phyloP scores from a whole-genome alignment of 2,113 vertebrate species.

The Taurulus bubalis region DNA sequence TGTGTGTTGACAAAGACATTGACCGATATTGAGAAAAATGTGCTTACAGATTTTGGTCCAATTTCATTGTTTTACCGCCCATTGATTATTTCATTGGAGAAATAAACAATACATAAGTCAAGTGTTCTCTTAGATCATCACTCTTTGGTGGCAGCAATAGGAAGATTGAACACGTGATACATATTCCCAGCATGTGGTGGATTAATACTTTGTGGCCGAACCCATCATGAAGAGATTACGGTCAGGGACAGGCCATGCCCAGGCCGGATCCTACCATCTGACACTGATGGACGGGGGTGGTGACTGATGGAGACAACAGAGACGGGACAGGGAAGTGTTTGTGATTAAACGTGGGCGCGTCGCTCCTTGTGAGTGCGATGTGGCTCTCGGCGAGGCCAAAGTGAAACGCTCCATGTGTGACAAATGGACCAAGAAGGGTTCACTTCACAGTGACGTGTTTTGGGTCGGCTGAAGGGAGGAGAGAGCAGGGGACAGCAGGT shows the following conservation, averaged over 20 bases:
- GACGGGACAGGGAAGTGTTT: neutral
- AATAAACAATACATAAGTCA: neutral
- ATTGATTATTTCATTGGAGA: neutral
- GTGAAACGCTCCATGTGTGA: neutral
- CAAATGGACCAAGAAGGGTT: neutral
- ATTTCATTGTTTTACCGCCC: neutral
- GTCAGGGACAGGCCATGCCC: slow-evolving; percentile 65
- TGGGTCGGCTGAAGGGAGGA: slow-evolving; percentile 48
- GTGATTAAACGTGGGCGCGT: neutral
- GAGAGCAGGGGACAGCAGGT: slow-evolving; percentile 60
- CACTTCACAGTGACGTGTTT: slow-evolving; percentile 1
- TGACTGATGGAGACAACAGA: slow-evolving; percentile 7
- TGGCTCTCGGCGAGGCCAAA: neutral
- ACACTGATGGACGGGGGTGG: slow-evolving; percentile 26
- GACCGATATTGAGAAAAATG: neutral
- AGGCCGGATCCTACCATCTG: slow-evolving; percentile 70
- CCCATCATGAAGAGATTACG: slow-evolving; percentile 74
- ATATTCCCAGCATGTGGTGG: slow-evolving; percentile 75
- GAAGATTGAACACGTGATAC: slow-evolving; percentile 56
- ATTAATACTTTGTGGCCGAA: slow-evolving; percentile 74
- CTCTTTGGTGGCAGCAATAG: slow-evolving; percentile 43
- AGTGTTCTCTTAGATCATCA: slow-evolving; percentile 32
- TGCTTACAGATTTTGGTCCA: neutral
- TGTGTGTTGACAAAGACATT: slow-evolving; percentile 29
- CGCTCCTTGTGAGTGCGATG: neutral